Conservation (phyloP, 2,113 vertebrate species). For the human (Homo sapiens) region DNA sequence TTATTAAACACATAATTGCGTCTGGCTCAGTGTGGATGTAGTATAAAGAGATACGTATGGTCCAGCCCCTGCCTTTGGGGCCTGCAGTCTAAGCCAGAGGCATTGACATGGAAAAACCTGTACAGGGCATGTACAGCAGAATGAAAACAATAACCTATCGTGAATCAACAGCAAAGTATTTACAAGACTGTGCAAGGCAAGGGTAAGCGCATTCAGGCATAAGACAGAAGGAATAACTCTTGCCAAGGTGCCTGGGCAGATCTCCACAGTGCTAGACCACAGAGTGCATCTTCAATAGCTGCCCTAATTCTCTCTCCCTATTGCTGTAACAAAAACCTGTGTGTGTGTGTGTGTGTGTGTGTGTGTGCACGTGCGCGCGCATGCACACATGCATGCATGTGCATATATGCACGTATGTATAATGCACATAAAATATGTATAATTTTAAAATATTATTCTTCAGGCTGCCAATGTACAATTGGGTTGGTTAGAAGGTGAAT, state of each 20-base stretch:
- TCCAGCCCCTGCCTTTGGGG: neutral
- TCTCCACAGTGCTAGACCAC: neutral
- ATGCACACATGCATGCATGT: fast-evolving
- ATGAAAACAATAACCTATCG: neutral
- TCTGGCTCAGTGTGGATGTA: neutral
- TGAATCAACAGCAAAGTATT: conserved; percentile 34
- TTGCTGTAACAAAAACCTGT: neutral
- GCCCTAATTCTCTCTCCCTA: neutral
- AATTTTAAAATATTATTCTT: neutral
- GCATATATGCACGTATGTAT: neutral
- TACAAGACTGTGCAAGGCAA: neutral
- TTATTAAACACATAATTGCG: conserved; percentile 44
- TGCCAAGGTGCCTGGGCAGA: neutral
- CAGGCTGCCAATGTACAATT: neutral
- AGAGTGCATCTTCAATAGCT: neutral
- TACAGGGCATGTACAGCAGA: neutral
- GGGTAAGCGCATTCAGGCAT: neutral
- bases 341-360: neutral
- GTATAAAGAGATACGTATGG: neutral
- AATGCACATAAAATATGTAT: too few species aligned
- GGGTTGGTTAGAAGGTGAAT: neutral
- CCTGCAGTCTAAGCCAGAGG: neutral
- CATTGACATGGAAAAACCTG: neutral
- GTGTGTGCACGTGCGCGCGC: too few species aligned
- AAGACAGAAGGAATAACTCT: neutral